These are phyloP conservation scores for Phoeniculus purpureus DNA, from an alignment of 2,797 vertebrate genomes.

Conservation along the genomic window DNA sequence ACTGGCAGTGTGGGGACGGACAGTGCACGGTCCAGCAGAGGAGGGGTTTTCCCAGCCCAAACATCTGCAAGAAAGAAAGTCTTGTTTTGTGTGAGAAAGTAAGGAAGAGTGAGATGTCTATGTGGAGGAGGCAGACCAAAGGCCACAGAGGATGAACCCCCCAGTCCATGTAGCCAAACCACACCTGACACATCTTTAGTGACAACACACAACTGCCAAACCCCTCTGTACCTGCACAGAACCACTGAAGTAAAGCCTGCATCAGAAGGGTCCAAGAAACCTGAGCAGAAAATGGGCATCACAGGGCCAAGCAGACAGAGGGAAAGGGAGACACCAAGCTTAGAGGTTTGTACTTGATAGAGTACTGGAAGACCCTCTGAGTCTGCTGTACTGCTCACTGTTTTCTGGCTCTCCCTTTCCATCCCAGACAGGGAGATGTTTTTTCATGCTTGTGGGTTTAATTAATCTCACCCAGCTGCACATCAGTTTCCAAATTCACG, in stretches of 20 bases:
- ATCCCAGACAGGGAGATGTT: background rate
- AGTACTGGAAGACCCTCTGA: background rate
- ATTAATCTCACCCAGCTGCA: background rate
- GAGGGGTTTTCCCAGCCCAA: slow-evolving; percentile 23
- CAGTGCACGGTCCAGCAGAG: background rate
- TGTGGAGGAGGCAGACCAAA: background rate
- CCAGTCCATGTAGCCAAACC: background rate
- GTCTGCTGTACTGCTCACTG: background rate
- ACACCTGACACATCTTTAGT: background rate
- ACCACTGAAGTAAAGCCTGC: background rate
- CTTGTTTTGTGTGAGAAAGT: slow-evolving; percentile 13
- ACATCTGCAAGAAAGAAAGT: background rate
- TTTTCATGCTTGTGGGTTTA: background rate
- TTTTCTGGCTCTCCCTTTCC: background rate
- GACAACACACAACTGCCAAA: background rate
- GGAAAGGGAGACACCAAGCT: background rate
- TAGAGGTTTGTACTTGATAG: background rate
- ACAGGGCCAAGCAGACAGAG: accelerated
- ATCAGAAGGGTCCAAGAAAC: background rate
- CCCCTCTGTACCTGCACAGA: background rate
- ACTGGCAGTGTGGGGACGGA: background rate
- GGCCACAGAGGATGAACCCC: background rate
- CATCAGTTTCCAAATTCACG: background rate
- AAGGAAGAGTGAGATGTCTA: background rate
- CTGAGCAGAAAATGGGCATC: background rate